These are phyloP conservation scores for Liasis olivaceus DNA, from an alignment of 2,797 vertebrate genomes.

Conservation along the genomic window DNA sequence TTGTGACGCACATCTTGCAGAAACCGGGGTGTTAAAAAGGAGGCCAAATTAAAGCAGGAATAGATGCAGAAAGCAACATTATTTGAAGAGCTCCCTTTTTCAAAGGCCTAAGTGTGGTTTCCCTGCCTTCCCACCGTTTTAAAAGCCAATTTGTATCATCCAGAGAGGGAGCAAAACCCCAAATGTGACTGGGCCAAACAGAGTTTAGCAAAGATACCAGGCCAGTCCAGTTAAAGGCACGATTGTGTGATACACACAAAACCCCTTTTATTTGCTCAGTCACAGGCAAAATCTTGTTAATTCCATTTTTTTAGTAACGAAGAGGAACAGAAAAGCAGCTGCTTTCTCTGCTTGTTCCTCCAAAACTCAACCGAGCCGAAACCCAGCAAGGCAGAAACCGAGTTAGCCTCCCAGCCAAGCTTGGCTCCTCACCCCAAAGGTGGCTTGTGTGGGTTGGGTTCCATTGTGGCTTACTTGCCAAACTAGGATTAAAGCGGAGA, in stretches of 20 bases:
- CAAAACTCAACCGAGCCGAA: not conserved
- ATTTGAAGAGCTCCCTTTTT: not conserved
- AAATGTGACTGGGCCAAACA: not conserved
- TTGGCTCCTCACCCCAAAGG: not conserved
- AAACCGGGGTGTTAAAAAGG: not conserved
- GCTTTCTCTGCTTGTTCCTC: not conserved
- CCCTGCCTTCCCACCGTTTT: not conserved
- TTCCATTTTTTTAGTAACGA: not conserved
- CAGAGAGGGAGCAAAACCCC: not conserved
- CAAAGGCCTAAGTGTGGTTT: not conserved
- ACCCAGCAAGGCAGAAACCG: not conserved
- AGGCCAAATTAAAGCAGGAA: not conserved
- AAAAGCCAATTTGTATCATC: not conserved
- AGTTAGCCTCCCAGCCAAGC: not conserved
- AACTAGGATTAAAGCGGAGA: not conserved
- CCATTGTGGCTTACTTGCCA: not conserved
- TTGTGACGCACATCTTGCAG: not conserved
- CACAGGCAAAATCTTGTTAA: not conserved
- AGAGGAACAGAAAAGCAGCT: not conserved
- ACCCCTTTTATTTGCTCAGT: not conserved
- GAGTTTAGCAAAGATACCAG: not conserved
- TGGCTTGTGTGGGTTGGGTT: not conserved
- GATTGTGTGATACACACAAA: not conserved
- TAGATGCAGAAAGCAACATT: not conserved
- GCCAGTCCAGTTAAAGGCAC: not conserved